Evolutionary conservation across 2,797 vertebrate species (phyloP).

Genomic region (Neosilurus mollespiculum): DNA sequence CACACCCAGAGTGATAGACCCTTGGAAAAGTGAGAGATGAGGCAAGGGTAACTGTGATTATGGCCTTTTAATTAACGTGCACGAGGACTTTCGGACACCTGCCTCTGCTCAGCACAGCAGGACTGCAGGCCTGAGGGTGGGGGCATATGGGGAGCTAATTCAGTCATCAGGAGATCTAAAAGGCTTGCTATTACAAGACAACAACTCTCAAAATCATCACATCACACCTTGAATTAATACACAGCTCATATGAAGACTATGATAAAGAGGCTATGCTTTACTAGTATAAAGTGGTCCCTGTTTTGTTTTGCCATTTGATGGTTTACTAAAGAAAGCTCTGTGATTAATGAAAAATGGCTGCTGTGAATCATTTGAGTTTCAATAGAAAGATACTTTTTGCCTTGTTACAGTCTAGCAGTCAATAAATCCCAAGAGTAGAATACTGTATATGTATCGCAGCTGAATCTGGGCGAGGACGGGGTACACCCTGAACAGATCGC

Average conservation of each 20-base stretch:
- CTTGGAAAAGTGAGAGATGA: conserved; percentile 52
- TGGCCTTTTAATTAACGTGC: conserved; percentile 93
- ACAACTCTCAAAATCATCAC: conserved; percentile 66
- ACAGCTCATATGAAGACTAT: conserved; percentile 49
- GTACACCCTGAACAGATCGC: no score
- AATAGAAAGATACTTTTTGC: neutral
- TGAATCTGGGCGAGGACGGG: no score
- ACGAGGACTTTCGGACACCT: conserved; percentile 87
- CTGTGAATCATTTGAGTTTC: neutral
- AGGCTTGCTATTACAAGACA: conserved; percentile 76
- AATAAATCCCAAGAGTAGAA: no score
- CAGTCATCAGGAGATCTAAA: conserved; percentile 82
- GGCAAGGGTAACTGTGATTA: conserved; percentile 82
- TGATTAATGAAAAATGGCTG: neutral
- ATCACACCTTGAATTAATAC: conserved; percentile 75
- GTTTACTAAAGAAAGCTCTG: neutral
- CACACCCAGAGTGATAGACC: conserved; percentile 37
- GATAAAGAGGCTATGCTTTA: neutral
- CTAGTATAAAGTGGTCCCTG: no score
- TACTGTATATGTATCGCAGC: no score
- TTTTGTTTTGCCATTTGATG: conserved; percentile 12
- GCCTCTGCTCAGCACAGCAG: conserved; percentile 82
- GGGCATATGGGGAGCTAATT: conserved; percentile 82
- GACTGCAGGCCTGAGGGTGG: conserved; percentile 94
- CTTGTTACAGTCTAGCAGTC: neutral